Conservation (phyloP, 2,113 vertebrate genomes). For the Chloroceryle aenea region DNA sequence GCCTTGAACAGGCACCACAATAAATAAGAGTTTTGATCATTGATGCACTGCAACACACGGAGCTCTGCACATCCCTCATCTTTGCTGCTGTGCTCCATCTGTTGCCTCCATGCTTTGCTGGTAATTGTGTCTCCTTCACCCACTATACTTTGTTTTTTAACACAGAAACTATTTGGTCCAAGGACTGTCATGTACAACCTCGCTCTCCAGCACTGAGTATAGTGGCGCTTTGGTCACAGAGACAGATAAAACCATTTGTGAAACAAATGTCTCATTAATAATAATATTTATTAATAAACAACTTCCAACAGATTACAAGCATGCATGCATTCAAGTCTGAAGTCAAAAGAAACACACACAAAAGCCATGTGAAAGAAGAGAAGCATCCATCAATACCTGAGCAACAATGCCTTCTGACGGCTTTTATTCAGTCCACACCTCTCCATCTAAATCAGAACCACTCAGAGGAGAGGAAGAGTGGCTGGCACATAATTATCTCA, state of each 20-base stretch:
- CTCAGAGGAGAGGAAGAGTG: background rate
- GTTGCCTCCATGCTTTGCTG: background rate
- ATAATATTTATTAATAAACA: background rate
- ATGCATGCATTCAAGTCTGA: background rate
- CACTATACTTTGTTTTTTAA: background rate
- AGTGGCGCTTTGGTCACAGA: fast-evolving
- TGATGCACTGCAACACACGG: background rate
- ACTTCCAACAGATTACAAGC: background rate
- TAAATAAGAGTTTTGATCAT: constrained; percentile 50
- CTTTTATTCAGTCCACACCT: background rate
- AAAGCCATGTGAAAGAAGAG: background rate
- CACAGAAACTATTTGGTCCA: background rate
- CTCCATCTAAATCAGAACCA: background rate
- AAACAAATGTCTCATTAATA: background rate
- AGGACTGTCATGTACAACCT: fast-evolving
- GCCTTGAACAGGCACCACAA: constrained; percentile 11
- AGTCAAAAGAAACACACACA: background rate
- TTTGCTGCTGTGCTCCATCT: background rate
- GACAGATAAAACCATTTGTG: background rate
- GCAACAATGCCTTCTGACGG: background rate
- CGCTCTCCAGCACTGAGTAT: fast-evolving
- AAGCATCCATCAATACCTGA: background rate
- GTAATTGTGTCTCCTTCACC: background rate
- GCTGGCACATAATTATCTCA: background rate
- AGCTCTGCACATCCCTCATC: constrained; percentile 33